Evolutionary conservation across 2,888 invertebrate species (phyloP).

Genomic region (Timema cristinae): DNA sequence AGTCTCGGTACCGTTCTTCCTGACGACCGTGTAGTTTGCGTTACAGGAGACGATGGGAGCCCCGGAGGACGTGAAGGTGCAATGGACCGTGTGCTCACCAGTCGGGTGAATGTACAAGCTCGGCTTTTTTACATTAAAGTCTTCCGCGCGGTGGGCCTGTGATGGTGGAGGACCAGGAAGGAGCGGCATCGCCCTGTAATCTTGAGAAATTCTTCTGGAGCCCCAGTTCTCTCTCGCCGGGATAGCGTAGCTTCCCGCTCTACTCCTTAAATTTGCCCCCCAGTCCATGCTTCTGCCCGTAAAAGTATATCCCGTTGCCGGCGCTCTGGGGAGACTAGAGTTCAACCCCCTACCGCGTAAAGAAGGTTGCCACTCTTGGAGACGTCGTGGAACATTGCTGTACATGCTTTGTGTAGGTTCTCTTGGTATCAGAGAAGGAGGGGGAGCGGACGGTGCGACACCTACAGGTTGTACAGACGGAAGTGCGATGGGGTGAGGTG

Average conservation of each 20-base stretch:
- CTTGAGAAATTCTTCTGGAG: too few species aligned
- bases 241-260: too few species aligned
- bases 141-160: too few species aligned
- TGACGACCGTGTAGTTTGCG: constrained; percentile 17
- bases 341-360: neutral
- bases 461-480: neutral
- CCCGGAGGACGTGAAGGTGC: constrained; percentile 21
- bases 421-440: neutral
- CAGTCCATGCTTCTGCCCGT: too few species aligned
- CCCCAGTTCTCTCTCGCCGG: too few species aligned
- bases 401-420: too few species aligned
- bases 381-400: neutral
- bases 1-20: neutral
- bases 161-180: too few species aligned
- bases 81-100: constrained; percentile 1
- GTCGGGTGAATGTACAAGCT: neutral
- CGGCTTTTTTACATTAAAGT: too few species aligned
- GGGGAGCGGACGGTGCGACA: neutral
- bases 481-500: neutral
- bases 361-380: neutral
- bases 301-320: neutral
- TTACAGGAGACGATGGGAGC: neutral
- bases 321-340: neutral
- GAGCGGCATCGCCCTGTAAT: too few species aligned
- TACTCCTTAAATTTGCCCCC: too few species aligned